Evolutionary conservation across 2,797 vertebrate genomes (phyloP).

Genomic region (Sylvilagus floridanus): DNA sequence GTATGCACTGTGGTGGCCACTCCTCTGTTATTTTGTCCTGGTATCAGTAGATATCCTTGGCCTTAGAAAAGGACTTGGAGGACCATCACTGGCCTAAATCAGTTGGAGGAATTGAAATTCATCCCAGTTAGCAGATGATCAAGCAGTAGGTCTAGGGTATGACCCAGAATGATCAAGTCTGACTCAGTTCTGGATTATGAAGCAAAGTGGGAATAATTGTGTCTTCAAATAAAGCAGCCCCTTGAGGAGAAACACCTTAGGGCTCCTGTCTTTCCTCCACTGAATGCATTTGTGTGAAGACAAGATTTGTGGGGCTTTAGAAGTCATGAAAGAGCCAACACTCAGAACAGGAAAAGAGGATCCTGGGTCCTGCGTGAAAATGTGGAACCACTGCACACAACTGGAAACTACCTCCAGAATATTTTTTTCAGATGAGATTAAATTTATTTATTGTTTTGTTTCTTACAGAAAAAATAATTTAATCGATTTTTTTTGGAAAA

Average conservation of each 20-base stretch:
- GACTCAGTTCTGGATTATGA: background rate
- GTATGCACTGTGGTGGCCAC: background rate
- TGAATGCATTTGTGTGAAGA: background rate
- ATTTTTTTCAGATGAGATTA: background rate
- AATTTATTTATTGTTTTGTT: slow-evolving; percentile 1
- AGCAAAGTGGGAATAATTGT: background rate
- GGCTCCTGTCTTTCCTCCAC: background rate
- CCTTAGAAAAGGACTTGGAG: background rate
- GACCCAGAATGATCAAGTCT: background rate
- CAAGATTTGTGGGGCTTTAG: background rate
- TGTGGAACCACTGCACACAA: background rate
- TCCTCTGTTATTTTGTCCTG: background rate
- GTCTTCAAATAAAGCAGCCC: background rate
- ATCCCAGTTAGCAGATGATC: background rate
- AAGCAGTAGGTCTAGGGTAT: background rate
- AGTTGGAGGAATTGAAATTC: slow-evolving; percentile 36
- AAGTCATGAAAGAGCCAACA: background rate
- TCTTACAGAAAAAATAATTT: background rate
- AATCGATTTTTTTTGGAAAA: background rate
- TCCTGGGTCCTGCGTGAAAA: background rate
- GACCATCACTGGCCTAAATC: background rate
- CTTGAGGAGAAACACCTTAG: background rate
- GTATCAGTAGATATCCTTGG: background rate
- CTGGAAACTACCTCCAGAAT: background rate
- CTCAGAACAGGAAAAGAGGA: background rate